These are phyloP conservation scores for Pluvialis apricaria DNA, from an alignment of 2,113 vertebrate genomes.

Conservation along the genomic window DNA sequence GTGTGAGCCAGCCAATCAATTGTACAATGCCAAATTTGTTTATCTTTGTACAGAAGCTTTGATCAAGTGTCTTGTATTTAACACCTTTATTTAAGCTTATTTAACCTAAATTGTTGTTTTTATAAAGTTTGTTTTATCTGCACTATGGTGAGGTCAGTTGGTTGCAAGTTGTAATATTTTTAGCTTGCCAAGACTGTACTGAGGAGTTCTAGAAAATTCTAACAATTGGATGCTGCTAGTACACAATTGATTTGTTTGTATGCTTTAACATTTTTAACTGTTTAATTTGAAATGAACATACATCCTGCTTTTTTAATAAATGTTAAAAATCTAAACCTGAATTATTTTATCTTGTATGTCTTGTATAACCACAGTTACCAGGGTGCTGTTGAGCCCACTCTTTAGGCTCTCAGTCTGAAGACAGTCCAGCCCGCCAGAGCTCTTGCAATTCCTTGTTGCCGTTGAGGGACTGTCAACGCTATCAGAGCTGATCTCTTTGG, in stretches of 20 bases:
- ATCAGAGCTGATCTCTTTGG: not conserved
- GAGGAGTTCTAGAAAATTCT: slow-evolving; percentile 80
- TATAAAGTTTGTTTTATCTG: slow-evolving; percentile 85
- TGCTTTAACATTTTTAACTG: slow-evolving; percentile 89
- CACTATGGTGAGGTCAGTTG: slow-evolving; percentile 79
- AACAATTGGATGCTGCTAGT: slow-evolving; percentile 95
- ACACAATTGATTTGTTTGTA: slow-evolving; percentile 87
- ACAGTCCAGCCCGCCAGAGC: too few relatives aligned
- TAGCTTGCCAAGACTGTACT: slow-evolving; percentile 77
- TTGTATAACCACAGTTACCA: not conserved
- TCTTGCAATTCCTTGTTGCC: not conserved
- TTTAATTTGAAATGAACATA: slow-evolving; percentile 87
- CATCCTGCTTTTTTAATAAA: slow-evolving; percentile 92
- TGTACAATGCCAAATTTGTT: slow-evolving; percentile 88
- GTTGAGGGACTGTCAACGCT: accelerated
- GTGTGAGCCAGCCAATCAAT: slow-evolving; percentile 75
- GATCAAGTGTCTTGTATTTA: slow-evolving; percentile 96
- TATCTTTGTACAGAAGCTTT: slow-evolving; percentile 91
- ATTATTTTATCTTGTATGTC: not conserved
- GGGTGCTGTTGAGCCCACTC: not conserved
- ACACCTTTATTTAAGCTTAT: slow-evolving; percentile 98
- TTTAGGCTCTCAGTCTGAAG: not conserved
- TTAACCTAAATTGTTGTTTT: slow-evolving; percentile 94
- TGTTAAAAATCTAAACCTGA: slow-evolving; percentile 72
- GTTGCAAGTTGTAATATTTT: slow-evolving; percentile 81